phyloP scores from a whole-genome alignment of 2,888 invertebrate species.

The Diploptera punctata region DNA sequence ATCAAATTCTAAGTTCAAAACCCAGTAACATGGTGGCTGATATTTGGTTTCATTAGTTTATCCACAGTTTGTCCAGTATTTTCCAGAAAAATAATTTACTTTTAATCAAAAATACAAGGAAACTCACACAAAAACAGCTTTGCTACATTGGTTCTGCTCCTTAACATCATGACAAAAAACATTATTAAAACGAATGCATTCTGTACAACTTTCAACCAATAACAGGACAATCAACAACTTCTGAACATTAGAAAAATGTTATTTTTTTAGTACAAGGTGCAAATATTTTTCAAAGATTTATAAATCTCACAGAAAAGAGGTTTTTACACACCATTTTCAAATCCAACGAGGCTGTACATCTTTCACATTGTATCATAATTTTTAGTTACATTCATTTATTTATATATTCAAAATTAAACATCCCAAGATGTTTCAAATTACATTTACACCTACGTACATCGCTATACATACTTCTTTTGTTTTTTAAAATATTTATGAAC shows the following conservation, averaged over 20 bases:
- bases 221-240: conserved; percentile 25
- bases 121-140: too few relatives aligned
- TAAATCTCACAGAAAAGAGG: conserved; percentile 2
- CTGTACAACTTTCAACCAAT: conserved; percentile 16
- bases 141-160: not conserved
- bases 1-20: too few relatives aligned
- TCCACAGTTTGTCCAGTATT: too few relatives aligned
- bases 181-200: too few relatives aligned
- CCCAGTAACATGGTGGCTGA: too few relatives aligned
- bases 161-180: not conserved
- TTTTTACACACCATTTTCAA: not conserved
- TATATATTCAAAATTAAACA: conserved; percentile 24
- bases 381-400: conserved; percentile 14
- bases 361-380: conserved; percentile 16
- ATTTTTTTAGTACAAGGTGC: conserved; percentile 22
- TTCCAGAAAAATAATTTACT: too few relatives aligned
- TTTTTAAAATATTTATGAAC: conserved; percentile 29
- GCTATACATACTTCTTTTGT: conserved; percentile 15
- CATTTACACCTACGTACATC: conserved; percentile 24
- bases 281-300: conserved; percentile 7
- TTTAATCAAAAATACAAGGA: too few relatives aligned
- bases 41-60: too few relatives aligned
- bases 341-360: conserved; percentile 8
- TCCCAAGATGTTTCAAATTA: conserved; percentile 1
- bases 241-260: conserved; percentile 25